These are phyloP conservation scores for Cossypha caffra DNA, from an alignment of 2,797 vertebrate species.

Conservation along the genomic window DNA sequence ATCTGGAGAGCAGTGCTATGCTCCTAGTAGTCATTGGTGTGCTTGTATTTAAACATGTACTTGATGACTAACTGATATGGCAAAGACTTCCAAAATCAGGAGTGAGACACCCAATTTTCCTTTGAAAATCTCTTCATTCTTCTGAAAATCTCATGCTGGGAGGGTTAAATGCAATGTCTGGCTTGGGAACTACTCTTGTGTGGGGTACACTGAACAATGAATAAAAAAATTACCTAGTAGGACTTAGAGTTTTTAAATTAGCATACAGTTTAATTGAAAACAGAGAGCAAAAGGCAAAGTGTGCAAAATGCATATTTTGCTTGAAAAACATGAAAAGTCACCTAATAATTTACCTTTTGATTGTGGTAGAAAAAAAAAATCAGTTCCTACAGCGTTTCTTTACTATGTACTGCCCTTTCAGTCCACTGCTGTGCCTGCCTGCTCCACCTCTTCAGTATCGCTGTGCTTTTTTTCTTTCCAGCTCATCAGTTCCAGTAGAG, in stretches of 20 bases:
- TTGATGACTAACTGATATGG: not conserved
- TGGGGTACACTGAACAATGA: accelerated
- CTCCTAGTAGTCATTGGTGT: not conserved
- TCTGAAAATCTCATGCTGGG: not conserved
- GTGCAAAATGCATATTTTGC: not conserved
- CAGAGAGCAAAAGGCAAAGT: not conserved
- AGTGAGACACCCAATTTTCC: not conserved
- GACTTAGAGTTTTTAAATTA: not conserved
- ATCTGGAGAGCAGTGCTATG: not conserved
- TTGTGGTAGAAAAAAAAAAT: not conserved
- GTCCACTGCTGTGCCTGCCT: not conserved
- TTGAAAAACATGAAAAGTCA: not conserved
- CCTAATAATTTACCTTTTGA: not conserved
- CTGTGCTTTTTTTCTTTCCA: not conserved
- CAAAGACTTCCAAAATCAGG: not conserved
- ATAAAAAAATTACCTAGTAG: not conserved
- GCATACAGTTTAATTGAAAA: not conserved
- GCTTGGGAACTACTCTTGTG: not conserved
- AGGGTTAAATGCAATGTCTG: not conserved
- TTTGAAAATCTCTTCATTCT: not conserved
- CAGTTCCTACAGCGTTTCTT: not conserved
- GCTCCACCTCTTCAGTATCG: not conserved
- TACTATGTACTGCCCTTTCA: not conserved
- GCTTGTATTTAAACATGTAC: not conserved
- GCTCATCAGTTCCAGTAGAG: not conserved